Evolutionary conservation across 2,797 vertebrate genomes (phyloP).

Genomic region (Channallabes apus): DNA sequence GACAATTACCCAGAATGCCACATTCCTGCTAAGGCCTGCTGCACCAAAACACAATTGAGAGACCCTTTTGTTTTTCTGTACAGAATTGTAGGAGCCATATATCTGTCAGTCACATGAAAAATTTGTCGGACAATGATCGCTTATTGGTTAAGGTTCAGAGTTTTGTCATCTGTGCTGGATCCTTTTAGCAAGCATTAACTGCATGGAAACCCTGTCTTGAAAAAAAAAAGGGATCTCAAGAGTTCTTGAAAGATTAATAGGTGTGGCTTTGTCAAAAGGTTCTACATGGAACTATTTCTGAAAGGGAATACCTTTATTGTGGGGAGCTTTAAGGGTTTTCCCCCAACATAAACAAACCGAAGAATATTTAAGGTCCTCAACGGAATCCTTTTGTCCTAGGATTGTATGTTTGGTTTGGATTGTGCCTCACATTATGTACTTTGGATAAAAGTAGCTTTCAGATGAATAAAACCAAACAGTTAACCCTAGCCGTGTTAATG

Average conservation of each 20-base stretch:
- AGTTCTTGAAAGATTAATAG: constrained; percentile 20
- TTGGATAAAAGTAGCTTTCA: not conserved
- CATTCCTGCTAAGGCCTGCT: constrained; percentile 68
- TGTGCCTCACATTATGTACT: not conserved
- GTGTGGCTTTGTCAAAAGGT: not conserved
- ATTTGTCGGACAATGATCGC: not conserved
- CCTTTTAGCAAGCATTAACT: constrained; percentile 5
- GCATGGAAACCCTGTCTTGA: not conserved
- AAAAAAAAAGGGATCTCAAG: not conserved
- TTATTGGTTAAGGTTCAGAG: not conserved
- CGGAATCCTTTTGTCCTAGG: constrained; percentile 7
- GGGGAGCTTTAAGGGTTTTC: not conserved
- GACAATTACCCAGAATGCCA: constrained; percentile 71
- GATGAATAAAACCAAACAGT: not conserved
- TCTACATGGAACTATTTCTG: constrained; percentile 6
- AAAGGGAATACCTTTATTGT: constrained; percentile 9
- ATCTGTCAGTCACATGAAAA: constrained; percentile 1
- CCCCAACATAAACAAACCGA: not conserved
- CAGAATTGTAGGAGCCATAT: not conserved
- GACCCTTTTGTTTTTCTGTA: constrained; percentile 27
- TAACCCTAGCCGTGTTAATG: not conserved
- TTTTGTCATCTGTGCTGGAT: not conserved
- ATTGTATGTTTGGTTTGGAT: constrained; percentile 17
- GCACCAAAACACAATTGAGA: constrained; percentile 44
- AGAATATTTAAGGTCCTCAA: not conserved